Evolutionary conservation across 1,140 invertebrate genomes (phyloP), one percentile per base, ranked within the genome.

Genomic region (Sweltsa coloradensis): DNA sequence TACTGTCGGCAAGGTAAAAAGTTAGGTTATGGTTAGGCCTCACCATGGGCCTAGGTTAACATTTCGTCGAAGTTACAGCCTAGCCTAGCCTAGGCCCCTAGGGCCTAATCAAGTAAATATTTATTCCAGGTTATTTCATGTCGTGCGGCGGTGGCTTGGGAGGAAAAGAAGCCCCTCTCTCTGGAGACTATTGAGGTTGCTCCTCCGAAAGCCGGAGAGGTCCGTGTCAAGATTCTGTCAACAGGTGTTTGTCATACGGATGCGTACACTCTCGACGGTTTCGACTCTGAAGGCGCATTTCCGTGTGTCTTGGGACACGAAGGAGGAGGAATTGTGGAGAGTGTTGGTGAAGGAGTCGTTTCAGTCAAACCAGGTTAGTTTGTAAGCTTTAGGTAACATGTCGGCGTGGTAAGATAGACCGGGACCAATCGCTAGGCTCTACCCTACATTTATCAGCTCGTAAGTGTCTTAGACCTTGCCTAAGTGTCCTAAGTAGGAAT

Each of bases 221-320:
- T 68, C 11, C 73, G 84, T 43, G 70, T 92, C 9, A 81, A 90
- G 68, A 76, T 97, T 41, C 57, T 79, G 4, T 76, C 82, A 21
- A 89, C 88, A 45, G 94, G 90, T 34, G 81, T 99, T n/a, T 99
- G 96, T 62, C 96, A 99, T 60, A 99, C 96, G 0, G 96, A 99
- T 72, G 81, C 88, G 3, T 97, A 96, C 59, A 97, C 94, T 14
- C 65, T 96, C 14, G 81, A 81, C 55, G 95, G 96, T 11, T 73
- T 80, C 51, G 95, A 99, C 68, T 82, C 93, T 0, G 95, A 98
- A 70, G 95, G 94, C 11, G 66, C 82, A 13, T 98, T 98, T 62
- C 96, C 96, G 1, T 82, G 85, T 26, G 72, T 99, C 53, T 71
- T 98, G 31, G 93, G 92, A 1, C 92, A 97, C 58, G 93, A 97